phyloP scores from a whole-genome alignment of 2,113 vertebrate species.

The Callopanchax toddi region DNA sequence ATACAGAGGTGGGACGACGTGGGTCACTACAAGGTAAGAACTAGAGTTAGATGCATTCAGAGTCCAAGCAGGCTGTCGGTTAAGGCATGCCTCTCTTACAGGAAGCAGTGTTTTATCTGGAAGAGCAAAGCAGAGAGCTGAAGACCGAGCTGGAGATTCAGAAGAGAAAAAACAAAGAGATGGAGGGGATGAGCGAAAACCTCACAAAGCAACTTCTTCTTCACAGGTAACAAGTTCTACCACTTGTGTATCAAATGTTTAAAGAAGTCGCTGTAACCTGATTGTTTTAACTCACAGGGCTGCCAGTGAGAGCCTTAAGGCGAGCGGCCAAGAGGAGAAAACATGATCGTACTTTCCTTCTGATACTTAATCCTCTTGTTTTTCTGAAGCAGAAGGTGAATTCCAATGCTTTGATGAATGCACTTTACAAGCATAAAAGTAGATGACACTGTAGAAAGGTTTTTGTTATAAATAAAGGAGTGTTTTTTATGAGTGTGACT shows the following conservation, averaged over 20 bases:
- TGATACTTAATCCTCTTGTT: background rate
- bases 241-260: background rate
- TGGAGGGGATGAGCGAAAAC: conserved; percentile 84
- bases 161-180: conserved; percentile 86
- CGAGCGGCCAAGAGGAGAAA: conserved; percentile 16
- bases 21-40: conserved; percentile 85
- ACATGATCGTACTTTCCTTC: conserved; percentile 26
- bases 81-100: background rate
- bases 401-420: conserved; percentile 8
- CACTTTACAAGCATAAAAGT: conserved; percentile 45
- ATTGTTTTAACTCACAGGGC: conserved; percentile 45
- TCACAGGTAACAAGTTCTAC: conserved; percentile 80
- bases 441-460: conserved; percentile 15
- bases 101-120: conserved; percentile 85
- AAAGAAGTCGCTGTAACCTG: background rate
- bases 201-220: conserved; percentile 83
- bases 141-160: conserved; percentile 87
- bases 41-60: background rate
- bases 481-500: conserved; percentile 33
- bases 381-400: conserved; percentile 15
- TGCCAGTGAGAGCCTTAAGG: conserved; percentile 31
- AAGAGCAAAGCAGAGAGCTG: conserved; percentile 86
- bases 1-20: conserved; percentile 85
- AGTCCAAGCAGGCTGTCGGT: too few relatives aligned
- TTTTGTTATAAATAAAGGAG: conserved; percentile 58